These are phyloP conservation scores for Murina feae DNA, from an alignment of 2,113 vertebrate species.

Conservation along the genomic window DNA sequence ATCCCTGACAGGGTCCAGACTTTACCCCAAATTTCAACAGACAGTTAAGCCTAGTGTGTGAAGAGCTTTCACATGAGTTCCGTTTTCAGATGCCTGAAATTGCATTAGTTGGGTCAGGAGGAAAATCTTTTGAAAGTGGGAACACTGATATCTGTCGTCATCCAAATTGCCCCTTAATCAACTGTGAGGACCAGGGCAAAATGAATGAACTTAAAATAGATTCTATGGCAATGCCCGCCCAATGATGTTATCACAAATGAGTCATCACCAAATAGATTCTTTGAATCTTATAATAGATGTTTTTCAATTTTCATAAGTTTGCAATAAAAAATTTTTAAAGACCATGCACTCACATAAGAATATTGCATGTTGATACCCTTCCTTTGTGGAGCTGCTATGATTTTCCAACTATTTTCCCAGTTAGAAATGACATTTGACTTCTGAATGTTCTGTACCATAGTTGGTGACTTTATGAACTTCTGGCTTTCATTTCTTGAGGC, in stretches of 20 bases:
- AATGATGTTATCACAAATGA: background rate
- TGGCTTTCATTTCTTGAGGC: slow-evolving; percentile 8
- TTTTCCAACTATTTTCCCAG: background rate
- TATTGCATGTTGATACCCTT: background rate
- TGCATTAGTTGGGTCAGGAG: background rate
- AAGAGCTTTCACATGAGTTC: background rate
- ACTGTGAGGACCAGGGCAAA: background rate
- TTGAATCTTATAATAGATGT: background rate
- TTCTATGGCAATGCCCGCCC: background rate
- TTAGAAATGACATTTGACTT: background rate
- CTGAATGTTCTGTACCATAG: background rate
- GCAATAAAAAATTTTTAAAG: background rate
- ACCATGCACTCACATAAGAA: background rate
- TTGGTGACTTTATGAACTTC: slow-evolving; percentile 36
- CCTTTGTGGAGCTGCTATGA: background rate
- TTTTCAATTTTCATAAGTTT: background rate
- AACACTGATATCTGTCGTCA: background rate
- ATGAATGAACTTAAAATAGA: slow-evolving; percentile 2
- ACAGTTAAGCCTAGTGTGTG: background rate
- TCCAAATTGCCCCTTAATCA: background rate
- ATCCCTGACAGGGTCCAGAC: background rate
- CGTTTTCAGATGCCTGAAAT: background rate
- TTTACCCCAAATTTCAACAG: background rate
- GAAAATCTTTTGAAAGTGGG: slow-evolving; percentile 15
- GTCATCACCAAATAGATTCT: background rate